These are phyloP conservation scores for Diachasma alloeum DNA, from an alignment of 1,140 invertebrate genomes.

Conservation along the genomic window DNA sequence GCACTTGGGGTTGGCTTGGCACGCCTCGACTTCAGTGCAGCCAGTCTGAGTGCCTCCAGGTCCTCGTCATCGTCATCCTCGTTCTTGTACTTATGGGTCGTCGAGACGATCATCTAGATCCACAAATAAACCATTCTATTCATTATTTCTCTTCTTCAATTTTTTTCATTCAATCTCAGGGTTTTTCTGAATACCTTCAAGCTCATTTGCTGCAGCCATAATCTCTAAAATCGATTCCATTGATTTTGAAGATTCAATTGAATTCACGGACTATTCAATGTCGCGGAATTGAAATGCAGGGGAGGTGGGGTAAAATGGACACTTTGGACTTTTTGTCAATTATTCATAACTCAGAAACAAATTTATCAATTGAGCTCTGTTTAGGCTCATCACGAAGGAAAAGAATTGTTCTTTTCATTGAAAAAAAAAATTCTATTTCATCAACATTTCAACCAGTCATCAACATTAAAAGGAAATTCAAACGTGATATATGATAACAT, in stretches of 20 bases:
- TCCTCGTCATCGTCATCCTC: constrained; percentile 62
- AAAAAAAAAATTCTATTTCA: too few relatives aligned
- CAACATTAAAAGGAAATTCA: too few relatives aligned
- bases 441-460: too few relatives aligned
- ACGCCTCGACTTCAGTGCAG: constrained; percentile 55
- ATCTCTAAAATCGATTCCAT: not conserved
- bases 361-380: too few relatives aligned
- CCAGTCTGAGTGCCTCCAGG: constrained; percentile 56
- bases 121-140: not conserved
- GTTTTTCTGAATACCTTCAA: not conserved
- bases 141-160: not conserved
- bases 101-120: constrained; percentile 40
- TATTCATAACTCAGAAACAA: too few relatives aligned
- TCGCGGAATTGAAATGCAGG: not conserved
- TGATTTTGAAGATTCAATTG: not conserved
- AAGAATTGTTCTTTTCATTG: too few relatives aligned
- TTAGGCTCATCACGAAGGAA: too few relatives aligned
- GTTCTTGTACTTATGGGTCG: constrained; percentile 38
- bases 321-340: too few relatives aligned
- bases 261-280: too few relatives aligned
- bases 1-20: constrained; percentile 34
- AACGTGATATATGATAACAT: too few relatives aligned
- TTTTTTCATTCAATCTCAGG: not conserved
- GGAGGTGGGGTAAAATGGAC: too few relatives aligned
- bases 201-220: not conserved